Conservation (phyloP, 2,113 vertebrate genomes). For the Psilopogon haemacephalus region DNA sequence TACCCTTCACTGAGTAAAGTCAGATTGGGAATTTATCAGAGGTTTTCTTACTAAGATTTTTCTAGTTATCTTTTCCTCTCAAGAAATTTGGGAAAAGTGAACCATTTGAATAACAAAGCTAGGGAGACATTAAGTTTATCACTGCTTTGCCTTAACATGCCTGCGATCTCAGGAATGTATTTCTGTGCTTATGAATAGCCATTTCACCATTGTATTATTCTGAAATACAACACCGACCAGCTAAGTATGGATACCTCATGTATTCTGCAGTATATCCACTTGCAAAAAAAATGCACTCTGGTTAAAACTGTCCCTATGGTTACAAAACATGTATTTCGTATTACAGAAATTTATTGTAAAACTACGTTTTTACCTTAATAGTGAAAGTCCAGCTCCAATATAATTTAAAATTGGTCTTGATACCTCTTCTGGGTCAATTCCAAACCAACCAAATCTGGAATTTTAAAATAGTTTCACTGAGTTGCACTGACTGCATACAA, state of each 20-base stretch:
- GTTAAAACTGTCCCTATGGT: background rate
- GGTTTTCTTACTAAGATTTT: background rate
- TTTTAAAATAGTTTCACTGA: background rate
- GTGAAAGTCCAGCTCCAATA: constrained; percentile 84
- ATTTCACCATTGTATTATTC: background rate
- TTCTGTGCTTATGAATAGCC: background rate
- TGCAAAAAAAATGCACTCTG: background rate
- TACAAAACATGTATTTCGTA: background rate
- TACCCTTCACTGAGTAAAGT: background rate
- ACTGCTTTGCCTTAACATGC: background rate
- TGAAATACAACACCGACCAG: background rate
- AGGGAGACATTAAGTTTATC: background rate
- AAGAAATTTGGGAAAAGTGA: background rate
- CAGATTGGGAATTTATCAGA: background rate
- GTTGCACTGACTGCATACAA: background rate
- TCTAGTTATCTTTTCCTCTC: background rate
- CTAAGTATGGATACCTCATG: background rate
- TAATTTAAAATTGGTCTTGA: constrained; percentile 84
- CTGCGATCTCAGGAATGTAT: background rate
- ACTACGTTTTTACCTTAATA: constrained; percentile 79
- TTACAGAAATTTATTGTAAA: background rate
- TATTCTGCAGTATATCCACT: background rate
- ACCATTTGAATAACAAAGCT: background rate
- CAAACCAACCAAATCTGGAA: constrained; percentile 91
- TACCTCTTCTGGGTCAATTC: constrained; percentile 83